Evolutionary conservation across 2,888 invertebrate genomes (phyloP).

Genomic region (Drosophila ustulata): DNA sequence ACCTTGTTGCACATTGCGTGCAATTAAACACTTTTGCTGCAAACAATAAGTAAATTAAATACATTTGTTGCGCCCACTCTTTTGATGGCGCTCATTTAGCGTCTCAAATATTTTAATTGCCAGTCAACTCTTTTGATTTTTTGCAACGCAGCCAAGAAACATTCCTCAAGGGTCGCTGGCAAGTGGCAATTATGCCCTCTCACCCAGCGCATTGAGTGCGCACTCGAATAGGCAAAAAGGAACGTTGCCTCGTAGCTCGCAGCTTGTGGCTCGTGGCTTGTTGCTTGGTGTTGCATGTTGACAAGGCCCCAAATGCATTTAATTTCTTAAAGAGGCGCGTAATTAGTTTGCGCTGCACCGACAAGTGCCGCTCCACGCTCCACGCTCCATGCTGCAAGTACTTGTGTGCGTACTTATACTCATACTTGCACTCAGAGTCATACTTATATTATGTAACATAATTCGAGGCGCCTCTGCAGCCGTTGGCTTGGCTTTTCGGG

Average conservation of each 20-base stretch:
- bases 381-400: slow-evolving; percentile 8
- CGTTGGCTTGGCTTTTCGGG: slow-evolving; percentile 16
- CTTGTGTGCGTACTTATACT: slow-evolving; percentile 21
- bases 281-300: slow-evolving; percentile 61
- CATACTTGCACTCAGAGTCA: slow-evolving; percentile 18
- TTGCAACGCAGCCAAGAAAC: slow-evolving; percentile 51
- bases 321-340: slow-evolving; percentile 78
- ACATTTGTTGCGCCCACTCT: neutral
- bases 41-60: slow-evolving; percentile 42
- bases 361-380: slow-evolving; percentile 31
- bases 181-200: slow-evolving; percentile 77
- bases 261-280: slow-evolving; percentile 20
- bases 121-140: slow-evolving; percentile 66
- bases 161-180: slow-evolving; percentile 55
- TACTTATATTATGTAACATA: slow-evolving; percentile 53
- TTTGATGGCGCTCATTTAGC: slow-evolving; percentile 38
- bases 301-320: slow-evolving; percentile 77
- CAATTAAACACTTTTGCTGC: slow-evolving; percentile 40
- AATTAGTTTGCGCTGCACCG: slow-evolving; percentile 70
- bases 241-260: slow-evolving; percentile 3
- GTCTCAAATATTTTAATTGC: slow-evolving; percentile 71
- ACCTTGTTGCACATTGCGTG: slow-evolving; percentile 3
- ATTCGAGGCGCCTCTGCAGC: slow-evolving; percentile 54
- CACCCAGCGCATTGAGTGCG: slow-evolving; percentile 43
- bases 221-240: slow-evolving; percentile 62